A percentile compares a stretch with the other conserved stretches of the same genome.
Conservation (phyloP, 2,113 vertebrate species). For the Haemorhous mexicanus region DNA sequence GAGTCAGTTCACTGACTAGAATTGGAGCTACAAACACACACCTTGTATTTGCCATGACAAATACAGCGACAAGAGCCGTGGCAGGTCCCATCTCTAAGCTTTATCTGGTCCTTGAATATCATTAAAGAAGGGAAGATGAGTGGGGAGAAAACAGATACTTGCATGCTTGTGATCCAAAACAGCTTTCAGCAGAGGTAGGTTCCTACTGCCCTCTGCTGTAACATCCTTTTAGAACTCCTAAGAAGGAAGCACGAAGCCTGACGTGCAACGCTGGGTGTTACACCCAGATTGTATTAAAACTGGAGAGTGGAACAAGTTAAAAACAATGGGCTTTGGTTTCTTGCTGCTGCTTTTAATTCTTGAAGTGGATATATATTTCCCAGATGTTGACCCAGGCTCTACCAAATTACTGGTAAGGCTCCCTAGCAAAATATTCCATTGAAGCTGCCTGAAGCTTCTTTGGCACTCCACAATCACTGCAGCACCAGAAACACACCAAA, state of each 20-base stretch:
- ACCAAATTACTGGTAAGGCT: not conserved
- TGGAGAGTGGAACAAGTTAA: not conserved
- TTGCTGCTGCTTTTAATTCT: not conserved
- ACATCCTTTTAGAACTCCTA: not conserved
- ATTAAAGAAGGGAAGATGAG: not conserved
- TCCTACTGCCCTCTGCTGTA: slow-evolving; percentile 60
- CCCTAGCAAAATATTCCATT: not conserved
- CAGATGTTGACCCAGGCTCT: not conserved
- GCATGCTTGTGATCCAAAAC: not conserved
- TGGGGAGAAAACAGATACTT: not conserved
- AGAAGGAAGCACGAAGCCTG: not conserved
- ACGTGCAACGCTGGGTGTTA: not conserved
- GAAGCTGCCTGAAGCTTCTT: not conserved
- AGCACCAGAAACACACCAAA: not conserved
- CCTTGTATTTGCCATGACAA: not conserved
- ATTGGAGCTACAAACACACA: not conserved
- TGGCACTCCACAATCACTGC: not conserved
- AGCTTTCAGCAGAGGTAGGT: not conserved
- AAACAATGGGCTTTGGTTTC: not conserved
- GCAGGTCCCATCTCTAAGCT: not conserved
- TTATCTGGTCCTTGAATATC: not conserved
- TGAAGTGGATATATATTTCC: not conserved
- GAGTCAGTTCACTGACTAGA: not conserved
- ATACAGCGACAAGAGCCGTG: not conserved
- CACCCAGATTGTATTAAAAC: not conserved